A percentile compares a stretch with the other conserved stretches of the same genome.
These are phyloP conservation scores for Porites lobata DNA, from an alignment of 92 coral and sea anemone species.

Conservation along the genomic window DNA sequence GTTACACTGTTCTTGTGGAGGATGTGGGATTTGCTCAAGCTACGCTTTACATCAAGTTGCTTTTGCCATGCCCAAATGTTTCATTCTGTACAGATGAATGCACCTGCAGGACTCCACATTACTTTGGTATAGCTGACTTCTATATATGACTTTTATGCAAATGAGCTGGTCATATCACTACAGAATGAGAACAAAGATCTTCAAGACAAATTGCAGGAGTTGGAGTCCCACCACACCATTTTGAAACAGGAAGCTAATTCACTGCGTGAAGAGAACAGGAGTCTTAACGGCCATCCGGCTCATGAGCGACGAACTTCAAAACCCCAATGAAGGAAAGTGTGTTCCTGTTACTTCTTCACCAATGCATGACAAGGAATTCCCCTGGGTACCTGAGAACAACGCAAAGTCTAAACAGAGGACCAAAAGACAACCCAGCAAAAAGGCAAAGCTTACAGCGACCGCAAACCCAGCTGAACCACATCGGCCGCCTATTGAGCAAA, in stretches of 20 bases:
- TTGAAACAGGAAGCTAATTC: constrained; percentile 26
- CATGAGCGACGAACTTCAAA: constrained; percentile 10
- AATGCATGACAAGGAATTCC: constrained; percentile 16
- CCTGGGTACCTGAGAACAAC: constrained; percentile 23
- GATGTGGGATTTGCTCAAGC: constrained; percentile 59
- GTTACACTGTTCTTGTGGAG: constrained; percentile 60
- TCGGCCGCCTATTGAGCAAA: constrained; percentile 19
- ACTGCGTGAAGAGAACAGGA: constrained; percentile 20
- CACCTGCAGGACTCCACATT: constrained; percentile 58
- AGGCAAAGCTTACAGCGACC: constrained; percentile 8
- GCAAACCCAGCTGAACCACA: constrained; percentile 27
- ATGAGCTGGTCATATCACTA: constrained; percentile 33
- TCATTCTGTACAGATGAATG: constrained; percentile 63
- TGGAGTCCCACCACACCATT: constrained; percentile 39
- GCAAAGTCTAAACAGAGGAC: constrained; percentile 22
- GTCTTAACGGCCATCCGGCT: constrained; percentile 20
- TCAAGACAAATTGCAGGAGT: constrained; percentile 31
- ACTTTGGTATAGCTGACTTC: constrained; percentile 66
- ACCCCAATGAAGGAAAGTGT: constrained; percentile 18
- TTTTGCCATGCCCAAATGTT: constrained; percentile 65
- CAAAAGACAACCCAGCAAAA: constrained; percentile 7
- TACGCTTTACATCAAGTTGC: constrained; percentile 54
- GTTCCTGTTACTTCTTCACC: constrained; percentile 19
- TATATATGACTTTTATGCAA: constrained; percentile 14
- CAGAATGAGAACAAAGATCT: constrained; percentile 43